These are phyloP conservation scores for Diploptera punctata DNA, from an alignment of 2,888 invertebrate species.

Conservation along the genomic window DNA sequence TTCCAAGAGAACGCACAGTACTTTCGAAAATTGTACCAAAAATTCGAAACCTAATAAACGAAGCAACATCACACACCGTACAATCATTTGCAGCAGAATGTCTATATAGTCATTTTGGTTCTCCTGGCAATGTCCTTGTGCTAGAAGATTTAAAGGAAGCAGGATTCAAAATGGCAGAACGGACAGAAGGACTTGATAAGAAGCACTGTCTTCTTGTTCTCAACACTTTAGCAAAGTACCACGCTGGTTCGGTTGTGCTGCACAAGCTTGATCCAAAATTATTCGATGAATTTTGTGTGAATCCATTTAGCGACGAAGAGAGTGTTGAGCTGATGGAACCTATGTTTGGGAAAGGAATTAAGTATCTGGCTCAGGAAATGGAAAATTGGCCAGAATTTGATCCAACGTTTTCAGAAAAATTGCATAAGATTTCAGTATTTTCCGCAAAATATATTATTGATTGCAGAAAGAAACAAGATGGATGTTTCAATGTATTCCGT, in stretches of 20 bases:
- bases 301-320: too few relatives aligned
- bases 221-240: background rate
- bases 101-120: background rate
- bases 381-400: too few relatives aligned
- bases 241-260: background rate
- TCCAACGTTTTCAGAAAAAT: too few relatives aligned
- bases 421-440: too few relatives aligned
- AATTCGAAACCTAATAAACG: background rate
- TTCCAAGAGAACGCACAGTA: background rate
- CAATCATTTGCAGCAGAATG: background rate
- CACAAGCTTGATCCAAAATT: background rate
- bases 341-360: too few relatives aligned
- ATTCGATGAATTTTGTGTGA: background rate
- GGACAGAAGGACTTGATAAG: background rate
- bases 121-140: background rate
- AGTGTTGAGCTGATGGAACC: too few relatives aligned
- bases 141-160: background rate
- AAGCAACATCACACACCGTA: background rate
- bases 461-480: too few relatives aligned
- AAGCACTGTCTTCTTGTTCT: background rate
- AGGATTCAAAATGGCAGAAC: background rate
- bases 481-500: background rate
- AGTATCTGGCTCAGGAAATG: too few relatives aligned
- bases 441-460: too few relatives aligned
- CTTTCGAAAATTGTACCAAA: background rate